Evolutionary conservation across 2,113 vertebrate genomes (phyloP), one percentile per base, ranked within the genome.

Genomic region (Mesocricetus auratus): DNA sequence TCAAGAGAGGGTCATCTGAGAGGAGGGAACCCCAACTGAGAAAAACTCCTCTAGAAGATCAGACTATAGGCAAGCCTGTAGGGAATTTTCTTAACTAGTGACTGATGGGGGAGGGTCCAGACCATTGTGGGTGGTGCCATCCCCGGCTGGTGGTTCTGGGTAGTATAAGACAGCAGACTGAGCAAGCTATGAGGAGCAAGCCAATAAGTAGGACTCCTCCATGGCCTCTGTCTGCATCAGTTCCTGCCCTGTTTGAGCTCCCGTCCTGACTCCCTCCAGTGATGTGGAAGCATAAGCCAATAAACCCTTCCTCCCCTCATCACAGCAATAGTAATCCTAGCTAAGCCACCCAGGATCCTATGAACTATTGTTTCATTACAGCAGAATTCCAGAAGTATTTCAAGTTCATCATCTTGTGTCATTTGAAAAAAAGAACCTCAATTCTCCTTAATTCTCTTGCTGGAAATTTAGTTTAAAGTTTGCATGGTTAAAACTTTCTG

Each of bases 401-500:
- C 50, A 73, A 68, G 45, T 47, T 50, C 53, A 86, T 29, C 58
- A 6, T 88, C 93, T 91, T 62, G 64, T 33, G 24, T 78, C 16
- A 29, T 56, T 90, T 62, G 71, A 77, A 75, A 87, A 75, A 87
- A 94, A 81, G 58, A 90, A 53, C 36, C 12, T 88, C 15, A 78
- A 74, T 86, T 47, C 69, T 94, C 39, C 69, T 95, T 81, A 71
- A 68, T 92, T 93, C 39, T 94, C 1, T 92, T 64, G 45, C 78
- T 93, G 53, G 71, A 88, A 93, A 90, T 77, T 92, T 74, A 47
- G 91, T 95, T 85, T 90, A 39, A 89, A 78, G 93, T 97, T 94
- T 2, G 1, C 60, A 60, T 78, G 42, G 62, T 86, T 95, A 88
- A 93, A 94, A 96, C 82, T 96, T 95, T 96, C 45, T 71, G 0